Base-by-base conservation (phyloP, 2,113 vertebrate species). In the chimpanzee (Pan troglodytes) region DNA sequence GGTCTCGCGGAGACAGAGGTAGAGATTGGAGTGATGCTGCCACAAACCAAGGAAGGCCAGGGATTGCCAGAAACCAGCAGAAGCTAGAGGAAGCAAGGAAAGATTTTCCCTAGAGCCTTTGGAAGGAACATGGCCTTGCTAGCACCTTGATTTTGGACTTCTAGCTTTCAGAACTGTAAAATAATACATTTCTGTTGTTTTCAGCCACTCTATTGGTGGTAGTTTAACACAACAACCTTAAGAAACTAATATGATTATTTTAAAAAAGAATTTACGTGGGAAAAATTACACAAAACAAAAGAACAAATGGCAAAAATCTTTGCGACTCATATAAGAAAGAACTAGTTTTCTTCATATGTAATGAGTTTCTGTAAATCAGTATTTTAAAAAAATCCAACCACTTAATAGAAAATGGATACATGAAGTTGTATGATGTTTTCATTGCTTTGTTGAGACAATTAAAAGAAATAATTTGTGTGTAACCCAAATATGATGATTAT, bases 261-360 rank as follows among this genome's bases (percentile, higher is more conserved):
- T 9, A 45, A 27, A 72, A 79, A 84, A 38, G 22, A 68, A 80
- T 72, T 80, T 27, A 1, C 17, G 0, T 12, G 18, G n/a, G 13
- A 57, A 94, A 88, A 38, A 64, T 32, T n/a, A 81, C 11, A 45
- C 20, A 83, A 87, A 91, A 61, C 6, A 5, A 43, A 82, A 78
- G 75, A 67, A 50, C 35, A 93, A 79, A 23, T 78, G n/a, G 45
- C 45, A 76, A 85, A 95, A 57, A 38, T 45, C 43, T 43, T 59
- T 86, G 48, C 16, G 88, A 45, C 25, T 78, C 35, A 8, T 40
- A 4, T 73, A 61, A 73, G 48, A 23, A 91, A 90, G n/a, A 27
- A 75, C 6, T n/a, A 11, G 4, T 84, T 75, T 82, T 25, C 61
- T 90, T 81, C 45, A 35, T 16, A 32, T 27, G 38, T 78, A 61